Conservation (phyloP, 1,140 invertebrate genomes). For the Zaprionus vittiger region DNA sequence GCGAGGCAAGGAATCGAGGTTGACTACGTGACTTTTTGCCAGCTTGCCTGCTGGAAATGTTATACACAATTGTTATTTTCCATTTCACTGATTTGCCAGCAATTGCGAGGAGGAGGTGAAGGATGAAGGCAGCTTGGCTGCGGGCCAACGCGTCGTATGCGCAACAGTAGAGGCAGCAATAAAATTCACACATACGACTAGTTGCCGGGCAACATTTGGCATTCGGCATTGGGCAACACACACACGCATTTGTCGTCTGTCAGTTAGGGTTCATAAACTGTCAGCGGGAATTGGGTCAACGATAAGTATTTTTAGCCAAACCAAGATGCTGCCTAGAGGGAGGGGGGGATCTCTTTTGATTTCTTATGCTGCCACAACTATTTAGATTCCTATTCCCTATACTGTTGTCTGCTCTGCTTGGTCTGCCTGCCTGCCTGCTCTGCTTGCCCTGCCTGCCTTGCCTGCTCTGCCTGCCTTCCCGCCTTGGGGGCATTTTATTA, state of each 20-base stretch:
- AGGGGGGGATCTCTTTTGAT: slow-evolving; percentile 7
- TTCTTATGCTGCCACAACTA: background rate
- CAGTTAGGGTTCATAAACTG: slow-evolving; percentile 51
- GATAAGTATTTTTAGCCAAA: slow-evolving; percentile 69
- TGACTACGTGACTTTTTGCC: slow-evolving; percentile 66
- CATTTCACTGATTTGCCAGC: slow-evolving; percentile 55
- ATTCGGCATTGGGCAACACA: background rate
- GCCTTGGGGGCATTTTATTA: slow-evolving; percentile 35
- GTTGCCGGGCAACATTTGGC: slow-evolving; percentile 34
- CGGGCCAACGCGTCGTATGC: slow-evolving; percentile 48
- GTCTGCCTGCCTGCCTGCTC: background rate
- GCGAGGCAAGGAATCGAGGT: slow-evolving; percentile 6
- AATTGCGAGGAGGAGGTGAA: background rate
- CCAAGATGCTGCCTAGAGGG: background rate
- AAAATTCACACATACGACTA: slow-evolving; percentile 73
- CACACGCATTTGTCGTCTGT: slow-evolving; percentile 65
- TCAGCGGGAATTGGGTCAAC: slow-evolving; percentile 77
- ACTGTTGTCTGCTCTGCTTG: no score
- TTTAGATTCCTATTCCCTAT: background rate
- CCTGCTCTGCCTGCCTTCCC: background rate
- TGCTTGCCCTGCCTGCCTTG: background rate
- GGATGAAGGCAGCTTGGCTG: background rate
- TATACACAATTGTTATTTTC: slow-evolving; percentile 66
- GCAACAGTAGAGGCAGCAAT: slow-evolving; percentile 56
- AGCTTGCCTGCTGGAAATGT: slow-evolving; percentile 26